Conservation (phyloP, 2,113 vertebrate genomes). For the Thalassarche chlororhynchos region DNA sequence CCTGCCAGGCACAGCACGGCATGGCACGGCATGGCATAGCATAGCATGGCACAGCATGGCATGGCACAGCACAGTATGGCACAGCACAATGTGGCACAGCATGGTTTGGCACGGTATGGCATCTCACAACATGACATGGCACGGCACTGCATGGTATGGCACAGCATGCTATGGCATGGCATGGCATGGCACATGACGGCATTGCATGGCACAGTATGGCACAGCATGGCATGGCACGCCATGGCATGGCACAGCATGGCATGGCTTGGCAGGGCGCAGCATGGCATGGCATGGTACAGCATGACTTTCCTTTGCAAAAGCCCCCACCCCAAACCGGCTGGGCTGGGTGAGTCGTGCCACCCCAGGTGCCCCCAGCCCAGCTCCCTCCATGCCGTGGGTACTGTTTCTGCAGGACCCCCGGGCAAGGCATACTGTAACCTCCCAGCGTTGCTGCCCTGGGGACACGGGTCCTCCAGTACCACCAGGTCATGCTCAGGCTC, state of each 20-base stretch:
- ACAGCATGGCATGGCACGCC: no score
- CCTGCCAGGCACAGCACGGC: slow-evolving; percentile 51
- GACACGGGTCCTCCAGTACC: rapidly evolving
- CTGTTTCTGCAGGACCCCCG: background rate
- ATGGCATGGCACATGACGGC: no score
- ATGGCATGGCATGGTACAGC: background rate
- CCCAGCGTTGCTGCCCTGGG: background rate
- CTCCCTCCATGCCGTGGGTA: background rate
- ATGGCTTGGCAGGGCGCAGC: background rate
- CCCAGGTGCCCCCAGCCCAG: background rate
- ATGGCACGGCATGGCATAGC: background rate
- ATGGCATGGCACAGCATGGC: background rate
- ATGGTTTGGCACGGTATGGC: no score
- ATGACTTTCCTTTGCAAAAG: background rate
- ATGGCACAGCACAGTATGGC: background rate
- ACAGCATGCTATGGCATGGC: background rate
- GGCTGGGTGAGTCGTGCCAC: background rate
- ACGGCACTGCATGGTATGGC: no score
- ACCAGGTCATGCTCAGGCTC: background rate
- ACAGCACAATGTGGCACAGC: background rate
- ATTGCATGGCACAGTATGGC: no score
- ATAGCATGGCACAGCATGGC: background rate
- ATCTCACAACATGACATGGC: no score
- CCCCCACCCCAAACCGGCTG: background rate
- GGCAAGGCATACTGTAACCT: background rate